A percentile compares a stretch with the other conserved stretches of the same genome.
phyloP scores from a whole-genome alignment of 2,113 vertebrate species.

The Seriola aureovittata region DNA sequence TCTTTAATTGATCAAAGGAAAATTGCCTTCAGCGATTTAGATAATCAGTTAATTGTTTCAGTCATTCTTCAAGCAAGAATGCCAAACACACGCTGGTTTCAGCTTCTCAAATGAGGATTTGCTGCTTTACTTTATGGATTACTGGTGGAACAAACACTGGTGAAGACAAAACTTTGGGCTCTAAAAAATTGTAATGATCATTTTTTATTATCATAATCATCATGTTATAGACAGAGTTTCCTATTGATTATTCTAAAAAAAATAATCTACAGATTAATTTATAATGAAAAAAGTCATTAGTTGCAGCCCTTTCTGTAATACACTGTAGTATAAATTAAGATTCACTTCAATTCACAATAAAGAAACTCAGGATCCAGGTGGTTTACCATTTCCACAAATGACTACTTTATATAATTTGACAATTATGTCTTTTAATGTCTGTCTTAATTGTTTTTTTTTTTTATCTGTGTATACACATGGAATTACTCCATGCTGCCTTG shows the following conservation, averaged over 20 bases:
- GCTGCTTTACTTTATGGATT: not conserved
- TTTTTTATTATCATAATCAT: not conserved
- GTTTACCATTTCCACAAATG: constrained; percentile 19
- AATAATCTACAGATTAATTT: constrained; percentile 18
- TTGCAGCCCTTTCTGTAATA: not conserved
- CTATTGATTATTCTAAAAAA: not conserved
- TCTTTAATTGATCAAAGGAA: not conserved
- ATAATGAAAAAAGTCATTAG: not conserved
- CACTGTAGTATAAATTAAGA: constrained; percentile 13
- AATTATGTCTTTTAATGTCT: constrained; percentile 24
- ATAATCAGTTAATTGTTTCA: not conserved
- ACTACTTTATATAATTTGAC: constrained; percentile 47
- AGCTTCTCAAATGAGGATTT: not conserved
- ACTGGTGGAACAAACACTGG: not conserved
- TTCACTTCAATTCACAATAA: constrained; percentile 28
- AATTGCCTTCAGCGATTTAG: not conserved
- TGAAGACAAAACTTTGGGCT: not conserved
- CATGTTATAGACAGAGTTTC: not conserved
- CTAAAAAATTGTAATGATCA: not conserved
- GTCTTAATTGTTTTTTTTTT: constrained; percentile 22
- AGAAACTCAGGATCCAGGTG: constrained; percentile 59
- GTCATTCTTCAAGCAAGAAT: not conserved
- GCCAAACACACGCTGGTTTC: not conserved
- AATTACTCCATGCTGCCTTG: constrained; percentile 12
- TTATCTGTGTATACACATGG: not conserved